Percentiles rank a stretch among this genome's conserved stretches.
phyloP scores from a whole-genome alignment of 2,113 vertebrate genomes.

The Ciconia boyciana region DNA sequence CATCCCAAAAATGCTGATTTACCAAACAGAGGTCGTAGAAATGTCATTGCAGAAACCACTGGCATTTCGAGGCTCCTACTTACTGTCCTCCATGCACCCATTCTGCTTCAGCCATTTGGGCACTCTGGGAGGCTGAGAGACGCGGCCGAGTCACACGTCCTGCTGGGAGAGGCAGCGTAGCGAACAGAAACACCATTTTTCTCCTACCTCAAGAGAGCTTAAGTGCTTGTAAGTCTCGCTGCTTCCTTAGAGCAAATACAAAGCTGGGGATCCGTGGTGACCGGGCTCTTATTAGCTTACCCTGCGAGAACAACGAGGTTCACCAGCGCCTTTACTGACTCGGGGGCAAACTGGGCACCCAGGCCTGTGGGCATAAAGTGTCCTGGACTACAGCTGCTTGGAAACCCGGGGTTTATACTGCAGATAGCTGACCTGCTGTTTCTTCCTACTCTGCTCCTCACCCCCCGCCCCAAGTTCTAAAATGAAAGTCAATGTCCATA shows the following conservation, averaged over 20 bases:
- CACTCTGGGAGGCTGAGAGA: not conserved
- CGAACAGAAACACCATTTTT: not conserved
- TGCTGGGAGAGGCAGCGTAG: not conserved
- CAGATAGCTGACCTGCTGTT: not conserved
- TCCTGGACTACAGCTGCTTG: not conserved
- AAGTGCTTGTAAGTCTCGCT: not conserved
- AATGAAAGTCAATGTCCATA: not conserved
- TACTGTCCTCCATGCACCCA: not conserved
- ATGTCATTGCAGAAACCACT: not conserved
- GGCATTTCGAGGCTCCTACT: not conserved
- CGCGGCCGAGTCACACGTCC: rapidly evolving
- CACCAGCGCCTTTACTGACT: not conserved
- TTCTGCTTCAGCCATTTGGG: not conserved
- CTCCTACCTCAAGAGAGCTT: slow-evolving; percentile 61
- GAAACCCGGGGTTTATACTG: not conserved
- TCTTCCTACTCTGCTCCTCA: not conserved
- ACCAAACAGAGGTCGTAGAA: not conserved
- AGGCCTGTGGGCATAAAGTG: not conserved
- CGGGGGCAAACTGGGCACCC: not conserved
- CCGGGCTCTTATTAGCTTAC: not conserved
- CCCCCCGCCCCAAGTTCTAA: not conserved
- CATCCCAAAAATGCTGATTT: slow-evolving; percentile 17
- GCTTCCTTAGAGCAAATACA: not conserved
- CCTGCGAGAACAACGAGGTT: not conserved
- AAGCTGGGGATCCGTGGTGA: not conserved